Evolutionary conservation across 1,140 invertebrate species (phyloP).

Genomic region (Popillia japonica): DNA sequence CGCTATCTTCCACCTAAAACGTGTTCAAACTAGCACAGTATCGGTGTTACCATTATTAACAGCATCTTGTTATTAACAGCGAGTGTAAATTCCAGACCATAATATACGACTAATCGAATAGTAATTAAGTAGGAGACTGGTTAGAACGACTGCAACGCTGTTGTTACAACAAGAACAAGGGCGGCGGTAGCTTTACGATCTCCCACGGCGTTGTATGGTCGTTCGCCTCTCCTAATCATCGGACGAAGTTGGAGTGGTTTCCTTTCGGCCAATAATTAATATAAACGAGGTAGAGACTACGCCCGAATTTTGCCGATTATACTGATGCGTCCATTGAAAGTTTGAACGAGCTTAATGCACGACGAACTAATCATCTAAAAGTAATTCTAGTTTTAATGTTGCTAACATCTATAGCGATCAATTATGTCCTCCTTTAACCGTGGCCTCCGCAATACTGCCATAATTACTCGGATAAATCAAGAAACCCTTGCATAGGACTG

Average conservation of each 20-base stretch:
- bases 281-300: not conserved
- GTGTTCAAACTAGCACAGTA: not conserved
- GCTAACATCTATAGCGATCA: too few relatives aligned
- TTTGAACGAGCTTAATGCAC: not conserved
- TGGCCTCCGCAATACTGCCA: too few relatives aligned
- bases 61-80: not conserved
- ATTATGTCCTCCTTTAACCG: too few relatives aligned
- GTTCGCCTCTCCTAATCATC: not conserved
- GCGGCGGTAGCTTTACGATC: not conserved
- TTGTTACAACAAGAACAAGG: conserved; percentile 1
- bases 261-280: conserved; percentile 7
- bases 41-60: not conserved
- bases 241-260: not conserved
- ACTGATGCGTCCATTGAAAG: not conserved
- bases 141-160: not conserved
- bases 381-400: too few relatives aligned
- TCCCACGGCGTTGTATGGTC: not conserved
- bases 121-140: not conserved
- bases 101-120: conserved; percentile 8
- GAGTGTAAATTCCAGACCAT: conserved; percentile 3
- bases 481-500: too few relatives aligned
- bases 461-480: too few relatives aligned
- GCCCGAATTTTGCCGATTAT: not conserved
- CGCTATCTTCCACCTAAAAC: not conserved
- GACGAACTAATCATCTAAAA: too few relatives aligned